These are phyloP conservation scores for Enoplosus armatus DNA, from an alignment of 2,797 vertebrate species.

Conservation along the genomic window DNA sequence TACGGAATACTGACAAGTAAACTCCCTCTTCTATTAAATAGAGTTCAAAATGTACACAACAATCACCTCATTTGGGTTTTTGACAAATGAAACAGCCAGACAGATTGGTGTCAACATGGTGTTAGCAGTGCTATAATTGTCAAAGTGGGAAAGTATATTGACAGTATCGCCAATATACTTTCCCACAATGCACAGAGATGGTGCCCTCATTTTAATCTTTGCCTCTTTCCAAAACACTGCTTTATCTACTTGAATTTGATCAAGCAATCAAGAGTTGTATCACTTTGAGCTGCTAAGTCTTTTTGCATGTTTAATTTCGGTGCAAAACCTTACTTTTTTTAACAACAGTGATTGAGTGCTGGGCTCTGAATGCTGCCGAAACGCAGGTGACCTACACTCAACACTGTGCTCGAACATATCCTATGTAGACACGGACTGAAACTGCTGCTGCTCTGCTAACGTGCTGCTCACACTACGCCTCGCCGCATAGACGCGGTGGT, in stretches of 20 bases:
- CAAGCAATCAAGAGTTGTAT: background rate
- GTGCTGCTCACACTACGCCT: background rate
- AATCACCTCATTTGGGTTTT: background rate
- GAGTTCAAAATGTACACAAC: background rate
- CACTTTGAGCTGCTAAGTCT: background rate
- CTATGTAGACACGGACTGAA: background rate
- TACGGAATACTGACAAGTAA: constrained; percentile 38
- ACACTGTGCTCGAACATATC: background rate
- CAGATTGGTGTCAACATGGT: background rate
- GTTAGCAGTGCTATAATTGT: background rate
- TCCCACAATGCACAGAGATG: background rate
- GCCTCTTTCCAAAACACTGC: background rate
- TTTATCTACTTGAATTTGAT: background rate
- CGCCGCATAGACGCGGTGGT: background rate
- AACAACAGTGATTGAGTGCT: background rate
- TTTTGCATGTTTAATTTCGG: background rate
- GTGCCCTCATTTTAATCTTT: background rate
- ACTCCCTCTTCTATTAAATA: background rate
- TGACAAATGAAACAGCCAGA: background rate
- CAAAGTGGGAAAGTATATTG: too few relatives aligned
- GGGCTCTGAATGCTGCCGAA: background rate
- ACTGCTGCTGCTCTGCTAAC: background rate
- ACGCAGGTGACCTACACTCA: background rate
- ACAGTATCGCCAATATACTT: background rate
- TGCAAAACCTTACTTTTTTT: too few relatives aligned